Evolutionary conservation across 1,140 invertebrate species (phyloP), one percentile per base, ranked within the genome.

Genomic region (Aphidius gifuensis): DNA sequence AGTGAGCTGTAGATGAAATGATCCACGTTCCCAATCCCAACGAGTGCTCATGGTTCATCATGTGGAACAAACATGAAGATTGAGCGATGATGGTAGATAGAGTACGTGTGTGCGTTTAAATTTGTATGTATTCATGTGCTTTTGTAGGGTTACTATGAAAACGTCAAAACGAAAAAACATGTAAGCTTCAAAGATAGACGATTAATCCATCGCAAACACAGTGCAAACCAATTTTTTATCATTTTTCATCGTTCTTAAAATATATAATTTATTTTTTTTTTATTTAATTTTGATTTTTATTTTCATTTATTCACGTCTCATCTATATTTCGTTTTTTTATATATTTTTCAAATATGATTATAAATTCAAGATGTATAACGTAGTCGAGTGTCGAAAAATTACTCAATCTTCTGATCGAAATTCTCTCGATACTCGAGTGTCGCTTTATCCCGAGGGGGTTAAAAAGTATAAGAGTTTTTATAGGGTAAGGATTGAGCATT

Each of bases 381-480:
- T 55, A 42, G 53, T 42, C 53, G 40, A 55, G 53, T 40, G 43
- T n/a, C 40, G 44, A 55, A 7, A 55, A 55, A n/a, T 38, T 40
- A 11, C 53, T 40, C 23, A 32, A 32, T 32, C 23, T 2, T 32
- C 23, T 32, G 23, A 9, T 43, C 53, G 38, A 55, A 43, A 9
- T 40, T 42, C 53, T 55, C 40, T 55, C 23, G 23, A 32, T 32
- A 32, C 23, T 32, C 4, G 23, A 32, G 23, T 32, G 23, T 55
- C 53, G 42, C 43, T 55, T 55, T n/a, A 40, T 7, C 16, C 53
- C 51, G 38, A 38, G 43, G 40, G 53, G 53, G 39, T 55, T 55
- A 11, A 58, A 45, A 47, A n/a, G 9, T 47, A 47, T n/a, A 47
- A 48, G 57, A 48, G 57, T 40, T 11, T 58, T 58, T 39, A 47